phyloP scores from a whole-genome alignment of 2,797 vertebrate species.

The Rhodeus uyekii region DNA sequence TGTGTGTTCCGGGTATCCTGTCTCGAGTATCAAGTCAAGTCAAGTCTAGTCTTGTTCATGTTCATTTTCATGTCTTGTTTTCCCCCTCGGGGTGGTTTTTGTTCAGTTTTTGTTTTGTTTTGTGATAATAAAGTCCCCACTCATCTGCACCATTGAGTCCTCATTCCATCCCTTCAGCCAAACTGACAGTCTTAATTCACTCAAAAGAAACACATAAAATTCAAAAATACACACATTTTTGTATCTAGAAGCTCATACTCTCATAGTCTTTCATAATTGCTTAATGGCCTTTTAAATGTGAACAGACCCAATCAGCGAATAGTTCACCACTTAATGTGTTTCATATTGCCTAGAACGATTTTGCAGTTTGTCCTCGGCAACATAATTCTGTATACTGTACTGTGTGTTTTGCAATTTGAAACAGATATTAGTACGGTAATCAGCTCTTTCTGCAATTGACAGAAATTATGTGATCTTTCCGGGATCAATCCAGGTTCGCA shows the following conservation, averaged over 20 bases:
- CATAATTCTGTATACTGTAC: not conserved
- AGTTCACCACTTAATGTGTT: not conserved
- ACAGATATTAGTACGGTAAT: slow-evolving; percentile 24
- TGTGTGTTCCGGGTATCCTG: too few species aligned
- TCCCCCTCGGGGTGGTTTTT: too few species aligned
- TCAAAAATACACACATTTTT: not conserved
- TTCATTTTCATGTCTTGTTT: too few species aligned
- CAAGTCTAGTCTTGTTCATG: too few species aligned
- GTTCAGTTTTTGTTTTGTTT: too few species aligned
- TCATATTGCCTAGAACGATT: slow-evolving; percentile 3
- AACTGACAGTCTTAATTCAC: too few species aligned
- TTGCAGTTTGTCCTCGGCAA: slow-evolving; percentile 12
- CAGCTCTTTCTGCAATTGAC: slow-evolving; percentile 28
- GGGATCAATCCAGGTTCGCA: not conserved
- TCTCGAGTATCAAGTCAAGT: too few species aligned
- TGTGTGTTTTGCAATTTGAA: slow-evolving; percentile 1
- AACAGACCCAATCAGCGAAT: slow-evolving; percentile 12
- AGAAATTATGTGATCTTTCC: slow-evolving; percentile 28
- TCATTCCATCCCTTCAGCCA: too few species aligned
- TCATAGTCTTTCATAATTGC: slow-evolving; percentile 3
- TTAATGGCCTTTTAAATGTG: slow-evolving; percentile 1
- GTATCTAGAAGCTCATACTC: not conserved
- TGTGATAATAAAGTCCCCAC: too few species aligned
- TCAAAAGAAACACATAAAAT: not conserved
- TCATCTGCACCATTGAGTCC: too few species aligned